Conservation (phyloP, 1,140 invertebrate species). For the Ganaspis sp. region DNA sequence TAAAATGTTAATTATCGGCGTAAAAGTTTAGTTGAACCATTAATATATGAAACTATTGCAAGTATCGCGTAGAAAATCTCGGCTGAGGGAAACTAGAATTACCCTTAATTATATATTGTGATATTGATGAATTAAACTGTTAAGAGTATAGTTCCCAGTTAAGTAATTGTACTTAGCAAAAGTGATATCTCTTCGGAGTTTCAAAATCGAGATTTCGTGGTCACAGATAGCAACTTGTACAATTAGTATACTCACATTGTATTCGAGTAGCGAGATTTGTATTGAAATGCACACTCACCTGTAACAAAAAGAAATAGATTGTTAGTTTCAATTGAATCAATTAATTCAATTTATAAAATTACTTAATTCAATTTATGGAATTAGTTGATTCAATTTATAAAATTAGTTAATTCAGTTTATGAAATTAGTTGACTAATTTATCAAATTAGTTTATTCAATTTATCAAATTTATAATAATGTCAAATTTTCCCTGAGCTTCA, state of each 20-base stretch:
- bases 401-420: too few species aligned
- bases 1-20: not conserved
- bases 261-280: not conserved
- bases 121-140: not conserved
- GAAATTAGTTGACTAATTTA: too few species aligned
- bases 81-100: not conserved
- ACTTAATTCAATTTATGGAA: too few species aligned
- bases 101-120: slow-evolving; percentile 14
- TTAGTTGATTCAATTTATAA: too few species aligned
- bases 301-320: too few species aligned
- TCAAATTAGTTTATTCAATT: too few species aligned
- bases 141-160: not conserved
- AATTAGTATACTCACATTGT: not conserved
- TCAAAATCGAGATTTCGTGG: slow-evolving; percentile 8
- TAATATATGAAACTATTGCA: not conserved
- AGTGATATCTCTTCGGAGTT: not conserved
- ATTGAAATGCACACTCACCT: not conserved
- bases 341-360: too few species aligned
- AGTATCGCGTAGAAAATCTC: not conserved
- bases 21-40: not conserved
- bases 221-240: not conserved
- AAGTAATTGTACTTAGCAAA: not conserved
- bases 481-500: too few species aligned
- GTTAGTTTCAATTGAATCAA: too few species aligned
- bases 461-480: too few species aligned